phyloP scores from a whole-genome alignment of 2,888 invertebrate genomes.

The Leptura quadrifasciata region DNA sequence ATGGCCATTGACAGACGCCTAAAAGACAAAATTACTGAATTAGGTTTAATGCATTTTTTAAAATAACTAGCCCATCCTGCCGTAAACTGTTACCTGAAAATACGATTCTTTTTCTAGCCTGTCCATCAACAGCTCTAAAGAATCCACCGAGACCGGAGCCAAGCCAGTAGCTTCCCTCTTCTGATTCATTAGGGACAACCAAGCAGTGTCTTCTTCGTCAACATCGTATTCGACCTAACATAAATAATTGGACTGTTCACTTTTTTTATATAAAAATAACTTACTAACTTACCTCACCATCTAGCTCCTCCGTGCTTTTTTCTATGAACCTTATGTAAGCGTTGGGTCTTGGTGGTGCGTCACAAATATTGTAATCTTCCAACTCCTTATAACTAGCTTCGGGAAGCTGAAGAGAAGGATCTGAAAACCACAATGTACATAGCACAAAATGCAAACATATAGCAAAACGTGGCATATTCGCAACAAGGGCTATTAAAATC shows the following conservation, averaged over 20 bases:
- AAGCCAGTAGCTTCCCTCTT: constrained; percentile 83
- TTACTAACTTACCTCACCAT: constrained; percentile 80
- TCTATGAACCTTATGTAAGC: constrained; percentile 96
- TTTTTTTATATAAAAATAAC: background rate
- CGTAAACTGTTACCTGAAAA: constrained; percentile 83
- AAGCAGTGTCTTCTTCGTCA: constrained; percentile 98
- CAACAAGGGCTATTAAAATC: background rate
- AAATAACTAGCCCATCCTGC: background rate
- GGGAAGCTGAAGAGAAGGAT: constrained; percentile 71
- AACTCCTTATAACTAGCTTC: constrained; percentile 83
- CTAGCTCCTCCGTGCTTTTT: constrained; percentile 94
- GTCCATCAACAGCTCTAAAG: constrained; percentile 97
- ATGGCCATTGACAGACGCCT: constrained; percentile 82
- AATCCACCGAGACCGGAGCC: constrained; percentile 88
- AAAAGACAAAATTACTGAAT: constrained; percentile 41
- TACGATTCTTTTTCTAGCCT: constrained; percentile 98
- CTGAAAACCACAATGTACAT: constrained; percentile 19
- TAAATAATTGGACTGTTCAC: background rate
- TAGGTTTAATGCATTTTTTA: background rate
- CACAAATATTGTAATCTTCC: constrained; percentile 86
- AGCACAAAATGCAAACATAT: background rate
- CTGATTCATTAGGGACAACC: constrained; percentile 93
- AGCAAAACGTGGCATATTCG: too few species aligned
- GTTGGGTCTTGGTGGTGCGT: constrained; percentile 89
- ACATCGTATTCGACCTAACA: constrained; percentile 92